phyloP scores from a whole-genome alignment of 1,140 invertebrate species.

The Chlorops oryzae region DNA sequence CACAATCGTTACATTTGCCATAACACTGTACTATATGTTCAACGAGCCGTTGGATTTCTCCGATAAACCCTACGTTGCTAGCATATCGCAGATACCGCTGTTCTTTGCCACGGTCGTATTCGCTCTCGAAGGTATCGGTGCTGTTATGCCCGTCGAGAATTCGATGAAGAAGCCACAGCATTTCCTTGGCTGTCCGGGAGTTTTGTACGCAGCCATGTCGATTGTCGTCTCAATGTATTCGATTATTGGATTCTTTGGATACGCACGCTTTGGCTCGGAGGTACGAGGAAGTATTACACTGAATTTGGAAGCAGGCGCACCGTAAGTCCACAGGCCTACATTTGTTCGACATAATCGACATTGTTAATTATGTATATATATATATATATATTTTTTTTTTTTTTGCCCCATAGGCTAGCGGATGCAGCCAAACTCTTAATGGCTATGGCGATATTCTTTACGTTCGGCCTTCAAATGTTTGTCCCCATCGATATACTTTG shows the following conservation, averaged over 20 bases:
- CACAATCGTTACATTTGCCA: slow-evolving; percentile 60
- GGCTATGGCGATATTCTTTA: slow-evolving; percentile 78
- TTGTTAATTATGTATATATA: background rate
- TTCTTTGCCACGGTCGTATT: slow-evolving; percentile 72
- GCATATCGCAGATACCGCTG: slow-evolving; percentile 52
- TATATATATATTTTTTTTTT: background rate
- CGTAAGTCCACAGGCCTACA: slow-evolving; percentile 51
- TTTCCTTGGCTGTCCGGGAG: slow-evolving; percentile 75
- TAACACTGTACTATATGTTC: slow-evolving; percentile 71
- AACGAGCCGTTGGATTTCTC: slow-evolving; percentile 49
- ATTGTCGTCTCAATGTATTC: slow-evolving; percentile 67
- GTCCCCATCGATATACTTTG: slow-evolving; percentile 75
- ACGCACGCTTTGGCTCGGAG: slow-evolving; percentile 65
- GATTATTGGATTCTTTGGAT: slow-evolving; percentile 77
- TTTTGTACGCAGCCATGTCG: slow-evolving; percentile 75
- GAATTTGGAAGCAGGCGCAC: slow-evolving; percentile 57
- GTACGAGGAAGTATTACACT: slow-evolving; percentile 65
- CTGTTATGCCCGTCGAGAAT: slow-evolving; percentile 84
- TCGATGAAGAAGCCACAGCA: slow-evolving; percentile 72
- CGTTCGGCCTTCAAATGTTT: slow-evolving; percentile 79
- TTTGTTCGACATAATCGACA: too few species aligned
- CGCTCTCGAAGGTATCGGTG: slow-evolving; percentile 75
- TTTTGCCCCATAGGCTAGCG: slow-evolving; percentile 51
- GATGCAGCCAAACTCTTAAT: slow-evolving; percentile 76
- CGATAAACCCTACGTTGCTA: slow-evolving; percentile 51